Base-by-base conservation (phyloP, 2,113 vertebrate species). In the Porphyrio hochstetteri region DNA sequence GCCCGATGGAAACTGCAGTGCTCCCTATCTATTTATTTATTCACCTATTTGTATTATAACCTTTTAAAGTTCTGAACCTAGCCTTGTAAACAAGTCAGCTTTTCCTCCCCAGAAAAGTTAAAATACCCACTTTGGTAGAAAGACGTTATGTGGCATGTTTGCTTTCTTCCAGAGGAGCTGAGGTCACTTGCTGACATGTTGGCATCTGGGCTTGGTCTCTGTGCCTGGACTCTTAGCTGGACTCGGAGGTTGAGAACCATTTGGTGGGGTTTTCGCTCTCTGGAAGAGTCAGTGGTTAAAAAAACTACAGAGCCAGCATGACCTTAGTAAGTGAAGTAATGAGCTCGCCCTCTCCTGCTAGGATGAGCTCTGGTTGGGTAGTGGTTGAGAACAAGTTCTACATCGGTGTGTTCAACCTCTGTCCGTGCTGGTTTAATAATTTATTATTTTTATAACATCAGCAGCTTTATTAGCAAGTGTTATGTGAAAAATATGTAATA, bases 91-190 rank as follows among this genome's bases (percentile, higher is more conserved):
- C 17, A 42, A 23, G 9, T 17, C 28, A 68, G 24, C 31, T 64
- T 82, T 72, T 40, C 20, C 5, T 69, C 42, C 44, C 4, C 6
- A 11, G 29, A 7, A 44, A 31, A 18, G 9, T 29, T 38, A 6
- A 61, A 61, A 69, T 8, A 7, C 4, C 74, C 35, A 2, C 28
- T 31, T 60, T 38, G 72, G 55, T 8, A 40, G 61, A 38, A 57
- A 2, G 16, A 2, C 0, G 1, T 53, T 59, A 10, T 2, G 0
- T 1, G 5, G 42, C 5, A 57, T 5, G 4, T 52, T 17, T 1
- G 4, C 24, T 79, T 63, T 35, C 29, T 61, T 25, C 28, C 48
- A 21, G 61, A 52, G 65, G 35, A 74, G 0, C 88, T 56, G 31
- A 86, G 76, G 44, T 68, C 82, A 2, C 68, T 85, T 5, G 8